A percentile compares a stretch with the other conserved stretches of the same genome.
These are phyloP conservation scores for Epinephelus malabaricus DNA, from an alignment of 2,797 vertebrate species.

Conservation along the genomic window DNA sequence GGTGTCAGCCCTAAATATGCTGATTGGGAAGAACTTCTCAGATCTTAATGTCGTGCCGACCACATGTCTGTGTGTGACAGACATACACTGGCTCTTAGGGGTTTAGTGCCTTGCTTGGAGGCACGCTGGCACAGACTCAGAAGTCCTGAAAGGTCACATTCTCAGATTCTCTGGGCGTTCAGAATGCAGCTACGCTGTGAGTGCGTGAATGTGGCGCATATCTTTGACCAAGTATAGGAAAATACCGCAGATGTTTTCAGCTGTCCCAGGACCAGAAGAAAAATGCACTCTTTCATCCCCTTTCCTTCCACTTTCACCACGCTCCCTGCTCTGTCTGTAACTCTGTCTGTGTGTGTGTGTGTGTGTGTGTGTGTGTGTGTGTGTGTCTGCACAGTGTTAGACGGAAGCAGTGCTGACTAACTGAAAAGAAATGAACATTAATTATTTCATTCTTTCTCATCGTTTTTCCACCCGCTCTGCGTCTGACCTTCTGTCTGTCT, in stretches of 20 bases:
- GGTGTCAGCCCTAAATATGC: too few species aligned
- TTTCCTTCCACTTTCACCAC: slow-evolving; percentile 63
- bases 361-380: slow-evolving; percentile 11
- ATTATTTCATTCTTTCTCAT: slow-evolving; percentile 55
- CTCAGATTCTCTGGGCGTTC: slow-evolving; percentile 49
- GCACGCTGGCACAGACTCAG: slow-evolving; percentile 28
- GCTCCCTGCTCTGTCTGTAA: slow-evolving; percentile 41
- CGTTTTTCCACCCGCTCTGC: slow-evolving; percentile 51
- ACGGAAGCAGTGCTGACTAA: slow-evolving; percentile 26
- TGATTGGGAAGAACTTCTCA: too few species aligned
- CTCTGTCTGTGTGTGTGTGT: slow-evolving; percentile 17
- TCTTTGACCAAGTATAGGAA: slow-evolving; percentile 66
- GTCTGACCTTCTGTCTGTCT: slow-evolving; percentile 69
- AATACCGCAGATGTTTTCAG: slow-evolving; percentile 75
- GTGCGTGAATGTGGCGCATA: slow-evolving; percentile 40
- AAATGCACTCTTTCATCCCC: slow-evolving; percentile 78
- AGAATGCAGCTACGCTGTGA: slow-evolving; percentile 40
- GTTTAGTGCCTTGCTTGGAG: slow-evolving; percentile 52
- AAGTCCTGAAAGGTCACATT: slow-evolving; percentile 58
- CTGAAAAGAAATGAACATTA: slow-evolving; percentile 51
- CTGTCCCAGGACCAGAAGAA: slow-evolving; percentile 69
- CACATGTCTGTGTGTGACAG: background rate
- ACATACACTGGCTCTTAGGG: background rate
- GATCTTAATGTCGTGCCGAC: too few species aligned
- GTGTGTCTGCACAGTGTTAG: slow-evolving; percentile 17